Evolutionary conservation across 2,113 vertebrate species (phyloP), one percentile per base, ranked within the genome.

Genomic region (Campylomormyrus numenius): DNA sequence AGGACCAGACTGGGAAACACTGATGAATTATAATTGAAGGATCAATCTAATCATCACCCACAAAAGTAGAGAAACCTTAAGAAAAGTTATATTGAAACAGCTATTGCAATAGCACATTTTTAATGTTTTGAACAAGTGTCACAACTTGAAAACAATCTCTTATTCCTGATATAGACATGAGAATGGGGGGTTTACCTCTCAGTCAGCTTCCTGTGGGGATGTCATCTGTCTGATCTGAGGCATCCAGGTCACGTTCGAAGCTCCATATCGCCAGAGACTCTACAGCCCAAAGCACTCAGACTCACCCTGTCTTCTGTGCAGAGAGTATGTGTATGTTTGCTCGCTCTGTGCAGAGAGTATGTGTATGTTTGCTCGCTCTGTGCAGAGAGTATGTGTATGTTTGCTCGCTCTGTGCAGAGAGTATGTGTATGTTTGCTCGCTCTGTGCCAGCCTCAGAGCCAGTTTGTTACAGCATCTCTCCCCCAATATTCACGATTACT

Each of bases 401-500:
- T 39, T 39, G 39, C 39, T 39, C 39, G 39, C 39, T 39, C 62
- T 58, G 66, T 24, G 13, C 31, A 88, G 27, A 5, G 39, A 39
- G 39, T 39, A 39, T 39, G 39, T 3, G 39, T 39, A 39, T 39
- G 39, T 39, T 39, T 39, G 39, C 39, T 39, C 17, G 17, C 77
- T 46, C 19, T 49, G 24, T 39, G n/a, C 45, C n/a, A 21, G 53
- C 19, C 15, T 86, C 46, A 86, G 24, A 53, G 53, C 27, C 80
- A 86, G 52, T 66, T 3, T n/a, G 8, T 35, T 56, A 5, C 17
- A 7, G 2, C 39, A 45, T 85, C 83, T 27, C 89, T 15, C 85
- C 45, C 85, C 24, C 19, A 46, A 87, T 89, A 89, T 89, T 89
- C 88, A 80, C 15, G 48, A 89, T 87, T 80, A 58, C 62, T 91